Evolutionary conservation across 1,140 invertebrate species (phyloP).

Genomic region (Drosophila parabipectinata): DNA sequence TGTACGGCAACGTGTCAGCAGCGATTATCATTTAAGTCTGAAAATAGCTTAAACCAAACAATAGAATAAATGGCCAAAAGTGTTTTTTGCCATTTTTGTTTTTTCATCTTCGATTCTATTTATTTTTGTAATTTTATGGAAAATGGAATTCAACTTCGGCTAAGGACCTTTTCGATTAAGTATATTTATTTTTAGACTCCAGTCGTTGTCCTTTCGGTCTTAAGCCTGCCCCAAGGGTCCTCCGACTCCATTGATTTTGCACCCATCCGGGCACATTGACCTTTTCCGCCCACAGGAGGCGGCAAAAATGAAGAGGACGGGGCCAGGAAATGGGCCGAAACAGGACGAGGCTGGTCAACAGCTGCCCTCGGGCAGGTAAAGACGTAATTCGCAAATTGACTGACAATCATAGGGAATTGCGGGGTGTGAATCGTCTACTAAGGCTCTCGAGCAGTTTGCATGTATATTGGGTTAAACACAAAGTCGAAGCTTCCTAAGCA

Average conservation of each 20-base stretch:
- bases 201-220: conserved; percentile 3
- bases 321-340: conserved; percentile 30
- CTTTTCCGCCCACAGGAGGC: conserved; percentile 31
- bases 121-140: background rate
- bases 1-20: background rate
- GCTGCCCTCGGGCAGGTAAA: conserved; percentile 60
- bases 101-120: background rate
- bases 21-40: background rate
- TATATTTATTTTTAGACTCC: conserved; percentile 67
- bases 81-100: background rate
- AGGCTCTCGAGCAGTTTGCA: conserved; percentile 44
- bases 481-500: conserved; percentile 30
- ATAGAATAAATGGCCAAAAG: background rate
- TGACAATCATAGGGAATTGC: conserved; percentile 61
- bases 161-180: conserved; percentile 35
- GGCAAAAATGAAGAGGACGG: background rate
- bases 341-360: conserved; percentile 27
- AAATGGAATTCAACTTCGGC: conserved; percentile 1
- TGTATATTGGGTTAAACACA: conserved; percentile 29
- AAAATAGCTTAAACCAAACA: background rate
- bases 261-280: conserved; percentile 55
- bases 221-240: conserved; percentile 47
- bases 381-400: conserved; percentile 76
- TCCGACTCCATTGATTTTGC: conserved; percentile 39
- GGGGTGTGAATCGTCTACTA: conserved; percentile 50